A percentile compares a stretch with the other conserved stretches of the same genome.
These are phyloP conservation scores for Gobionotothen gibberifrons DNA, from an alignment of 2,797 vertebrate species.

Conservation along the genomic window DNA sequence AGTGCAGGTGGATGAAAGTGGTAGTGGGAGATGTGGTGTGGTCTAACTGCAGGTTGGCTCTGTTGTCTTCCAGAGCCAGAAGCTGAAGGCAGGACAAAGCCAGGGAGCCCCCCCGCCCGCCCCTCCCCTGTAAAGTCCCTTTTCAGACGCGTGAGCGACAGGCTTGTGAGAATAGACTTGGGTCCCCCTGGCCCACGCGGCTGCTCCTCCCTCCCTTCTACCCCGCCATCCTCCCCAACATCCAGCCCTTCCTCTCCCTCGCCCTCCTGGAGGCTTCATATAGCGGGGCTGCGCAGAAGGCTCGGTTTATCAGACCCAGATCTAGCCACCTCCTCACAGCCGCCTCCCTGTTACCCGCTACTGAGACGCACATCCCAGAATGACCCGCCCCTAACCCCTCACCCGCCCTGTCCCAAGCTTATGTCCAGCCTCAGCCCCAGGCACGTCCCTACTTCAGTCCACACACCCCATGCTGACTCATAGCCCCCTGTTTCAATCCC, in stretches of 20 bases:
- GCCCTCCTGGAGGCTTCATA: neutral
- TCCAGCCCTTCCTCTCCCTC: neutral
- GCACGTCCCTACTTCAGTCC: neutral
- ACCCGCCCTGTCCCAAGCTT: conserved; percentile 12
- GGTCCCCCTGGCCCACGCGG: neutral
- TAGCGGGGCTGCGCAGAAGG: conserved; percentile 10
- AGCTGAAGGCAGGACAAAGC: conserved; percentile 37
- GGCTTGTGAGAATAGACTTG: conserved; percentile 34
- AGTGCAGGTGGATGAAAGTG: neutral
- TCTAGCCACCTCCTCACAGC: neutral
- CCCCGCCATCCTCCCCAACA: conserved; percentile 14
- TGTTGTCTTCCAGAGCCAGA: conserved; percentile 56
- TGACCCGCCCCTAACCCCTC: neutral
- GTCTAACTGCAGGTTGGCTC: conserved; percentile 38
- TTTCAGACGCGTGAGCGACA: conserved; percentile 44
- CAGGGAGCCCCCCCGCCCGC: neutral
- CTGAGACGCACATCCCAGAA: neutral
- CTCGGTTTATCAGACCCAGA: conserved; percentile 21
- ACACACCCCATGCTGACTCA: neutral
- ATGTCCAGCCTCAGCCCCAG: conserved; percentile 25
- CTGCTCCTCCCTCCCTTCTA: conserved; percentile 20
- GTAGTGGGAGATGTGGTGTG: neutral
- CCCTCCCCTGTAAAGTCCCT: conserved; percentile 31
- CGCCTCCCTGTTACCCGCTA: neutral
- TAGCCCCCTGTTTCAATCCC: neutral